Evolutionary conservation across 2,113 vertebrate species (phyloP).

Genomic region (Nothobranchius furzeri): DNA sequence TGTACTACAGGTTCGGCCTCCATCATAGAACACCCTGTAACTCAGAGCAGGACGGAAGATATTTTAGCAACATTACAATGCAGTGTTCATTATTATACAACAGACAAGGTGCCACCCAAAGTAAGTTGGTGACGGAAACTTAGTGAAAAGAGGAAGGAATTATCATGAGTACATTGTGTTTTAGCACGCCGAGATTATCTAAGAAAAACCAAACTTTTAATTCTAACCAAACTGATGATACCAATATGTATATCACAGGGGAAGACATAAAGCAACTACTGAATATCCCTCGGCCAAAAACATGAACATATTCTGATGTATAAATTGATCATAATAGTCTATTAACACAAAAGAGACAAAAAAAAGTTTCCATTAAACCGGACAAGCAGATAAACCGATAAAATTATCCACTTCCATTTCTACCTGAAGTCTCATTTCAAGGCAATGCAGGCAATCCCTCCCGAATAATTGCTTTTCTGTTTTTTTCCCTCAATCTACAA

Average conservation of each 20-base stretch:
- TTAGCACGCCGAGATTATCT: slow-evolving; percentile 16
- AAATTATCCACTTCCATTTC: slow-evolving; percentile 72
- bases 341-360: slow-evolving; percentile 19
- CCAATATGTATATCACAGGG: no score
- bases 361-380: slow-evolving; percentile 33
- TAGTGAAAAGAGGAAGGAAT: not conserved
- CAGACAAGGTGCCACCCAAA: no score
- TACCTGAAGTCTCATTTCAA: slow-evolving; percentile 72
- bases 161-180: not conserved
- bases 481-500: slow-evolving; percentile 58
- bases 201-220: slow-evolving; percentile 5
- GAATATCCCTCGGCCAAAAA: no score
- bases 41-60: no score
- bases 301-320: slow-evolving; percentile 10
- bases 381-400: slow-evolving; percentile 36
- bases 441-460: slow-evolving; percentile 43
- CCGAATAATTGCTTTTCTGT: slow-evolving; percentile 69
- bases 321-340: slow-evolving; percentile 33
- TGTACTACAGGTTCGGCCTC: no score
- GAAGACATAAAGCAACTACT: no score
- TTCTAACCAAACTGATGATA: no score
- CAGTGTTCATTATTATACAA: no score
- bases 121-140: no score
- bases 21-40: no score
- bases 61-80: no score